Evolutionary conservation across 2,888 invertebrate species (phyloP), one percentile per base, ranked within the genome.

Genomic region (Fragum fragum): DNA sequence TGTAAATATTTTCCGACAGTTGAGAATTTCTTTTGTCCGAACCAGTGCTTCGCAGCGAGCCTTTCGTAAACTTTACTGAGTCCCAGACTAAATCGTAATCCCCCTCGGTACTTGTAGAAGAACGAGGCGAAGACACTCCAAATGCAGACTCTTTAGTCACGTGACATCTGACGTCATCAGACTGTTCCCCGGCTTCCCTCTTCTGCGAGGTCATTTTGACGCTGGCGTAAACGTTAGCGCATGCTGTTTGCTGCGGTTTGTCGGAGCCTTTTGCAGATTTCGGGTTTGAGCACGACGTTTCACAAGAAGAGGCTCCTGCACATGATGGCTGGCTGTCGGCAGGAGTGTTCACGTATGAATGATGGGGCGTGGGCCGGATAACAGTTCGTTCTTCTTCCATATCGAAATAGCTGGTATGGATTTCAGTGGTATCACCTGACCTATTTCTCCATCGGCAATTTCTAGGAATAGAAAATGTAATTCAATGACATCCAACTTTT

Each of bases 71-170:
- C 23, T 79, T 81, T 9, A 83, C 76, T 2, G 86, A 83, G 55
- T 86, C 86, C 83, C 83, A 86, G 18, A 86, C 86, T n/a, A 76
- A 61, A 66, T 83, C 86, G 79, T 86, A 86, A 26, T 85, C 85
- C 39, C 83, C 81, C 23, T 86, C 86, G 7, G 83, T 77, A 42
- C 83, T 81, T 59, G 83, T 79, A 14, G 86, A 86, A 29, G 73
- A 63, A 47, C 79, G 53, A 29, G 73, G 57, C 9, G 74, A 57
- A 18, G 78, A 23, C 7, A 70, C 14, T 23, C 74, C 77, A 29
- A 79, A 79, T 42, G 81, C 74, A 14, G 83, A 78, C 14, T 42
- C 52, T 23, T 29, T 36, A 18, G 29, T 47, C 11, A 26, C 76
- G 26, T 59, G 61, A 26, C 55, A 18, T 36, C 57, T 23, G 16